Evolutionary conservation across 2,797 vertebrate species (phyloP), one percentile per base, ranked within the genome.

Genomic region (Psittacula echo): DNA sequence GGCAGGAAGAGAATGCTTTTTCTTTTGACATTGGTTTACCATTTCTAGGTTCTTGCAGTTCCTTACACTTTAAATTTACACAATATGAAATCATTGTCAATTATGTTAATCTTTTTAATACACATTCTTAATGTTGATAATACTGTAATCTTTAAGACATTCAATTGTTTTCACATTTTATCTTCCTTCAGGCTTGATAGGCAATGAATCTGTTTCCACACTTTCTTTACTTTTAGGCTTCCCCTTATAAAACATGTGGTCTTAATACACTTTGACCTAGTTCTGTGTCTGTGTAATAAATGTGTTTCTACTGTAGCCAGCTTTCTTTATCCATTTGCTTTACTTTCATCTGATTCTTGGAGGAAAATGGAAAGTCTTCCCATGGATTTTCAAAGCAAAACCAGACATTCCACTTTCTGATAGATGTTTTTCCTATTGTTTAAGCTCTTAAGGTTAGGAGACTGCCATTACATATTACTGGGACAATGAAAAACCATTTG

Each of bases 81-180:
- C 37, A 76, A 48, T 71, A 29, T 39, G 15, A 71, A 85, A 80
- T 88, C 13, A 67, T 72, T 94, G 48, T 34, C 62, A 80, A 70
- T 84, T 93, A 83, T 50, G 29, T 17, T 89, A 87, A 93, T 93
- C 54, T 74, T 91, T 92, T 90, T 8, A 88, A 93, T 87, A 75
- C 26, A 66, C 20, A 75, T 44, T 79, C 77, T 82, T 77, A 41
- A 77, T 66, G 37, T 51, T 72, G 72, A 72, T 78, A 97, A 82
- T 74, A 50, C 16, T 79, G 44, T 92, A 70, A 75, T 92, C 68
- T 87, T 79, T 65, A 66, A 88, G 64, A 29, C 37, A 54, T 42
- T 84, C 73, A 82, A 76, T 86, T 87, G 48, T 90, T 94, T 94
- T 84, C 48, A 77, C 32, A 90, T 89, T 95, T 93, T 86, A 53